phyloP scores from a whole-genome alignment of 2,113 vertebrate species.

The Tragelaphus buxtoni region DNA sequence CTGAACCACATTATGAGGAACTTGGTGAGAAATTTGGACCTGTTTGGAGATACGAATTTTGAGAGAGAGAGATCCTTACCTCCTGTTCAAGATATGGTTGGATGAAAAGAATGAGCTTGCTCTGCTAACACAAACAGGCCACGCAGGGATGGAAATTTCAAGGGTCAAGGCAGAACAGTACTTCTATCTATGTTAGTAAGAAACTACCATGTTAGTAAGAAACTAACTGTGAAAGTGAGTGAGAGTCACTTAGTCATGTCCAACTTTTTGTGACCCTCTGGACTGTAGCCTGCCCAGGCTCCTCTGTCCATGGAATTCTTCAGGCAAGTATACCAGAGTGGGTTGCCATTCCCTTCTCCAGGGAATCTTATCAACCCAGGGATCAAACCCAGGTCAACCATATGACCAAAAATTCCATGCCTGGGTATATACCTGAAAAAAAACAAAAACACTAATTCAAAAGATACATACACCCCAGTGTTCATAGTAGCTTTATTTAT shows the following conservation, averaged over 20 bases:
- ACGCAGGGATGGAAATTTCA: neutral
- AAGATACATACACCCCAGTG: no score
- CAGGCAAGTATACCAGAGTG: neutral
- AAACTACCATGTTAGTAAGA: neutral
- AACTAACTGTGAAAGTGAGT: neutral
- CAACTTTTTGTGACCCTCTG: neutral
- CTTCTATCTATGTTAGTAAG: neutral
- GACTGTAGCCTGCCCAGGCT: neutral
- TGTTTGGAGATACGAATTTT: no score
- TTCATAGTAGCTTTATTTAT: neutral
- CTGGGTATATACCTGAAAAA: neutral
- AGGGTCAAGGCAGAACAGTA: neutral
- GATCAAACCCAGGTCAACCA: neutral
- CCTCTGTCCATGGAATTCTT: neutral
- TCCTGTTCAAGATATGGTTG: neutral
- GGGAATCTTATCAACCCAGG: neutral
- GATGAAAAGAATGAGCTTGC: neutral
- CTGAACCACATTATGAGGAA: neutral
- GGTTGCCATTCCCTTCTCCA: neutral
- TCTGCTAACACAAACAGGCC: no score
- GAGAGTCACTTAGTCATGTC: neutral
- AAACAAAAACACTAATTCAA: neutral
- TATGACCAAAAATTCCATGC: neutral
- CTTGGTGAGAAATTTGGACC: neutral
- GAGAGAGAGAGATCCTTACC: neutral